These are phyloP conservation scores for Pampus argenteus DNA, from an alignment of 2,797 vertebrate genomes.

Conservation along the genomic window DNA sequence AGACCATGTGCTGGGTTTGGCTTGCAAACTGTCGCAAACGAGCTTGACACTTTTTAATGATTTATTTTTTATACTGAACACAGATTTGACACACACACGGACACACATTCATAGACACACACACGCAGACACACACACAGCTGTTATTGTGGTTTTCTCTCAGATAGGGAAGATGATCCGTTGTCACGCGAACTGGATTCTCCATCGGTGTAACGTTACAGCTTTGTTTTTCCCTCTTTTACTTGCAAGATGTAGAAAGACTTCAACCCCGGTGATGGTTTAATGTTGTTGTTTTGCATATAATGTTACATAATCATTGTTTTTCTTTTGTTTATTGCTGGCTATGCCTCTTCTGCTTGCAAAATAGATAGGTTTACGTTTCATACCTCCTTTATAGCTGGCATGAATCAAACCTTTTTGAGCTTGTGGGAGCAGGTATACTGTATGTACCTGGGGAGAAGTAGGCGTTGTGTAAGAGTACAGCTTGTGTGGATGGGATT, in stretches of 20 bases:
- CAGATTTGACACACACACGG: conserved; percentile 28
- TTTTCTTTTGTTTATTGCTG: neutral
- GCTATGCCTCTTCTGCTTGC: neutral
- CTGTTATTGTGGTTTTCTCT: conserved; percentile 54
- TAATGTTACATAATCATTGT: neutral
- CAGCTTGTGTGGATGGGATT: conserved; percentile 7
- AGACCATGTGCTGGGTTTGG: conserved; percentile 34
- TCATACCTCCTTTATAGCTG: neutral
- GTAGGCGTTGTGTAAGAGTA: conserved; percentile 22
- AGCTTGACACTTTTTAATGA: conserved; percentile 45
- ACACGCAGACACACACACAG: conserved; percentile 26
- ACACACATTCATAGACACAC: conserved; percentile 5
- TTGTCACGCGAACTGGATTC: conserved; percentile 58
- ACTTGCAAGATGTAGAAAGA: conserved; percentile 4
- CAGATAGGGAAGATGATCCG: conserved; percentile 53
- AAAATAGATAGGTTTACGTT: neutral
- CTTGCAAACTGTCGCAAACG: conserved; percentile 49
- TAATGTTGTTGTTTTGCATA: conserved; percentile 23
- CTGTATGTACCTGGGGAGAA: conserved; percentile 18
- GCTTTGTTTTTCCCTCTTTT: conserved; percentile 34
- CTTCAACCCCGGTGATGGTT: neutral
- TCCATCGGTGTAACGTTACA: conserved; percentile 36
- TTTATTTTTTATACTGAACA: conserved; percentile 56
- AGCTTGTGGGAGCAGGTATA: conserved; percentile 13
- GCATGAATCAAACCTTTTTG: neutral